These are phyloP conservation scores for Coregonus suidteri DNA, from an alignment of 2,797 vertebrate genomes.

Conservation along the genomic window DNA sequence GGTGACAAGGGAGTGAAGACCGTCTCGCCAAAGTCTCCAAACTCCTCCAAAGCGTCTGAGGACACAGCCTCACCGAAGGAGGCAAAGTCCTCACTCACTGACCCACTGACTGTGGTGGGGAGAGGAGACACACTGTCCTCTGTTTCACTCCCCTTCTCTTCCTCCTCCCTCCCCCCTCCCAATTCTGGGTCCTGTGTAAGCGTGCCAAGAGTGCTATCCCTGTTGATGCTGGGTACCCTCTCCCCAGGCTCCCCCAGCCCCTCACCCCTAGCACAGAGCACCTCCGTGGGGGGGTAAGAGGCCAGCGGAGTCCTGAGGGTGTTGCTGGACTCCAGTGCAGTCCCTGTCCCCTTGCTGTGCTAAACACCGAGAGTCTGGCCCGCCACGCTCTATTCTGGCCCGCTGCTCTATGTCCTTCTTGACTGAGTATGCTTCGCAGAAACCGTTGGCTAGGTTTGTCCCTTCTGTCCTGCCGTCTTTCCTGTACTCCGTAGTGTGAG, in stretches of 20 bases:
- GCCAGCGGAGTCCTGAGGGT: conserved; percentile 56
- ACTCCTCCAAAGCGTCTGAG: conserved; percentile 66
- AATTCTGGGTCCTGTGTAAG: conserved; percentile 17
- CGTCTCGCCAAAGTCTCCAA: conserved; percentile 73
- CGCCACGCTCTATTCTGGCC: conserved; percentile 40
- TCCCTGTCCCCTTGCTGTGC: conserved; percentile 42
- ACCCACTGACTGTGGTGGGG: conserved; percentile 38
- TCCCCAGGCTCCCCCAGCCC: conserved; percentile 18
- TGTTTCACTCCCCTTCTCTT: conserved; percentile 20
- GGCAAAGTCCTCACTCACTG: conserved; percentile 59
- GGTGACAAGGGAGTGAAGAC: conserved; percentile 66
- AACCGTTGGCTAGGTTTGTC: conserved; percentile 64
- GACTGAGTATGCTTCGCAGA: conserved; percentile 44
- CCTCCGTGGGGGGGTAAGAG: conserved; percentile 27
- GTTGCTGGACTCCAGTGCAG: conserved; percentile 37
- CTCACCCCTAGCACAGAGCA: conserved; percentile 48
- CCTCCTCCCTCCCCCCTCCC: conserved; percentile 11
- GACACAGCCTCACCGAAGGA: conserved; percentile 64
- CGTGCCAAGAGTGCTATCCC: neutral
- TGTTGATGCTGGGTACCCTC: conserved; percentile 13
- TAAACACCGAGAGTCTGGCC: conserved; percentile 42
- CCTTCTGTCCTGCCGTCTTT: conserved; percentile 51
- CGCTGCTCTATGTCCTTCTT: conserved; percentile 41
- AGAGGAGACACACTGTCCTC: conserved; percentile 35
- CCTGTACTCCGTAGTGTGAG: conserved; percentile 50